phyloP scores from a whole-genome alignment of 2,797 vertebrate species.

The Mormyrops attenuatus region DNA sequence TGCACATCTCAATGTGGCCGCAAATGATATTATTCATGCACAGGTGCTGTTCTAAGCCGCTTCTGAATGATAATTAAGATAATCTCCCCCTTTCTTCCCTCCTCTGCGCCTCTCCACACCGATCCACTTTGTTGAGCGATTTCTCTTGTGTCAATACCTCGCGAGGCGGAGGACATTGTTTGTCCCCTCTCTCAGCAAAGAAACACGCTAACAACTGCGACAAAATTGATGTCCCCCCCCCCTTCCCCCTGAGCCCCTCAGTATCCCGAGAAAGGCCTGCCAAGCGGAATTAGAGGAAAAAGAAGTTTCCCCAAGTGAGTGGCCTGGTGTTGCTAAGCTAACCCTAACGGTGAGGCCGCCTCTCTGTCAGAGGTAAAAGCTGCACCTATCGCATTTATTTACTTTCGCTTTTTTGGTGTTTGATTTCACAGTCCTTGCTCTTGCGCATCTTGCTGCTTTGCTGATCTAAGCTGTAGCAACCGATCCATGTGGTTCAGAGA shows the following conservation, averaged over 20 bases:
- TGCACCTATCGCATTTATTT: conserved; percentile 45
- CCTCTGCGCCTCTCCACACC: conserved; percentile 60
- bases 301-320: conserved; percentile 51
- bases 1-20: conserved; percentile 68
- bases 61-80: conserved; percentile 78
- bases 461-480: not conserved
- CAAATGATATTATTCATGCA: conserved; percentile 77
- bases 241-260: conserved; percentile 53
- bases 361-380: conserved; percentile 52
- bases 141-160: conserved; percentile 71
- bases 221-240: conserved; percentile 58
- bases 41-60: conserved; percentile 73
- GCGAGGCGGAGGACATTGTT: conserved; percentile 59
- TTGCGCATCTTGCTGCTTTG: not conserved
- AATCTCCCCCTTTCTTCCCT: conserved; percentile 61
- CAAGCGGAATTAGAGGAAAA: conserved; percentile 67
- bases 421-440: not conserved
- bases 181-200: conserved; percentile 61
- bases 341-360: conserved; percentile 55
- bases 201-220: conserved; percentile 69
- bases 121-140: conserved; percentile 72
- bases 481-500: not conserved
- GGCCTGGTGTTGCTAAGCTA: conserved; percentile 53
- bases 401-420: not conserved
- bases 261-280: conserved; percentile 62